Conservation (phyloP, 2,797 vertebrate genomes). For the Thunnus albacares region DNA sequence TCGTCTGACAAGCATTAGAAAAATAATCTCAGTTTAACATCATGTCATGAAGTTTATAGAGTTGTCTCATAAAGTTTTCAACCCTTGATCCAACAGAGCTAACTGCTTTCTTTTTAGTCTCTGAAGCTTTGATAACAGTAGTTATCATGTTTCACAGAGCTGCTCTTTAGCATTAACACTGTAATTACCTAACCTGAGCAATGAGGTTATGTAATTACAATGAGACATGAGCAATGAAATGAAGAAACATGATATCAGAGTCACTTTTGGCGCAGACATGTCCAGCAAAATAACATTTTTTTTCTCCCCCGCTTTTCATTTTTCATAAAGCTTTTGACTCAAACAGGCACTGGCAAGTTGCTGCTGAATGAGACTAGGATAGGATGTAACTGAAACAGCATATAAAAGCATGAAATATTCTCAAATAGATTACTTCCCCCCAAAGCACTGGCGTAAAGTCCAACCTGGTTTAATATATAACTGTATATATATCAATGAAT, state of each 20-base stretch:
- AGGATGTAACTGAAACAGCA: not conserved
- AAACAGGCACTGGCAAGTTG: not conserved
- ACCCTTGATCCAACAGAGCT: not conserved
- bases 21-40: not conserved
- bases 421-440: not conserved
- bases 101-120: not conserved
- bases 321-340: not conserved
- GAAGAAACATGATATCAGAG: not conserved
- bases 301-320: not conserved
- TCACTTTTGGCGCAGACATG: not conserved
- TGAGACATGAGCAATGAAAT: not conserved
- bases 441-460: not conserved
- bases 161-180: not conserved
- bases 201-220: not conserved
- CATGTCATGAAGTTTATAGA: too few species aligned
- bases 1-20: not conserved
- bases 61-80: not conserved
- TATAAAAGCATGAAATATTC: not conserved
- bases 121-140: not conserved
- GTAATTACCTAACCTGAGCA: not conserved
- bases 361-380: not conserved
- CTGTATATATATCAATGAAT: too few species aligned
- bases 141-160: not conserved
- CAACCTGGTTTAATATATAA: too few species aligned
- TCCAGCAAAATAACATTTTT: not conserved